Evolutionary conservation across 2,113 vertebrate genomes (phyloP).

Genomic region (Pogonocichla stellata): DNA sequence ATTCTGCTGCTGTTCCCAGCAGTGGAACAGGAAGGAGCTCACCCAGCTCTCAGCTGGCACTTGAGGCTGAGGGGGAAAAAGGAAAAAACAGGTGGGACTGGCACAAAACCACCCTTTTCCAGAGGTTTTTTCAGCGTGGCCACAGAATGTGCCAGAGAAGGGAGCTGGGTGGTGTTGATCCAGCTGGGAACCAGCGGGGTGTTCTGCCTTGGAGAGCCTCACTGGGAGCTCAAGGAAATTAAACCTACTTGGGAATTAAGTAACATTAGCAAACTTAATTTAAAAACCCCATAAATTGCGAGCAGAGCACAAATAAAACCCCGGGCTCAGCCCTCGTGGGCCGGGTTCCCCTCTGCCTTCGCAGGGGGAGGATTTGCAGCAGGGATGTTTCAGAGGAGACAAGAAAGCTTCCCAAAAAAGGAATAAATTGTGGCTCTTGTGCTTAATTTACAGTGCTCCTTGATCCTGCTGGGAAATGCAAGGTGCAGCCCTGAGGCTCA

Average conservation of each 20-base stretch:
- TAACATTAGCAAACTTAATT: neutral
- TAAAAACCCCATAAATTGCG: rapidly evolving
- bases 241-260: neutral
- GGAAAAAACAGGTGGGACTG: rapidly evolving
- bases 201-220: neutral
- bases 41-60: neutral
- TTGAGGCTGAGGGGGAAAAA: neutral
- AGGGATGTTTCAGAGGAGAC: neutral
- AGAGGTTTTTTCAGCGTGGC: rapidly evolving
- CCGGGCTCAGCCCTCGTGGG: neutral
- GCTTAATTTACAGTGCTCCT: neutral
- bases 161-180: rapidly evolving
- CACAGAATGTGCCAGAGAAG: rapidly evolving
- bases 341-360: neutral
- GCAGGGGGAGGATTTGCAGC: neutral
- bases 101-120: rapidly evolving
- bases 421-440: neutral
- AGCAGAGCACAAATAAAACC: neutral
- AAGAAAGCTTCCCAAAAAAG: constrained; percentile 45
- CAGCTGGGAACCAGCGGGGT: neutral
- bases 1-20: neutral
- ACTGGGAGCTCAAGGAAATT: neutral
- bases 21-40: rapidly evolving
- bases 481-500: neutral
- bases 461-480: neutral